Evolutionary conservation across 2,113 vertebrate genomes (phyloP).

Genomic region (Pangasianodon hypophthalmus): DNA sequence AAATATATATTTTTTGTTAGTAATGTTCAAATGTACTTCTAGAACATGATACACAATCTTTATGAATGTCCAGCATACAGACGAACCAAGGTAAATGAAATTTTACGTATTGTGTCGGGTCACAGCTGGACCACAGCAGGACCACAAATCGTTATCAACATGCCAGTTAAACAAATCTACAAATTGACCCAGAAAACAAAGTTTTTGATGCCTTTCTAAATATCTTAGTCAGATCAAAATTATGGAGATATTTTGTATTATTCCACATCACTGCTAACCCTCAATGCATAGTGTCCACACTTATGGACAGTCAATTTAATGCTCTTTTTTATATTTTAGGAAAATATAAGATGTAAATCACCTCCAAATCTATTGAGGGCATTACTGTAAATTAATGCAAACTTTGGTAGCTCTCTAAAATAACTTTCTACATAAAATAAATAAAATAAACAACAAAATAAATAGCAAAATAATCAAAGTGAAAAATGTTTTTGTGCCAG

Average conservation of each 20-base stretch:
- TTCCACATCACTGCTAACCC: background rate
- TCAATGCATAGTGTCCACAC: too few species aligned
- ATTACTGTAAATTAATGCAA: too few species aligned
- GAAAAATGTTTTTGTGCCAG: too few species aligned
- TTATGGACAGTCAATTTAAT: too few species aligned
- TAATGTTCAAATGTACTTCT: background rate
- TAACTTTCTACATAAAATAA: too few species aligned
- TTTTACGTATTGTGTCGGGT: background rate
- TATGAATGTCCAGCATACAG: background rate
- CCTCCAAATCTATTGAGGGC: too few species aligned
- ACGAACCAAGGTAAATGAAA: background rate
- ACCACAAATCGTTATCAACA: background rate
- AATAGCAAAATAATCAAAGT: too few species aligned
- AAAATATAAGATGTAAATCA: too few species aligned
- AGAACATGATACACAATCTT: background rate
- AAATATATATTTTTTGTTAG: background rate
- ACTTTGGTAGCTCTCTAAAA: too few species aligned
- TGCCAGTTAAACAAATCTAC: background rate
- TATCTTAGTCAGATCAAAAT: too few species aligned
- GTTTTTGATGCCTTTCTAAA: background rate
- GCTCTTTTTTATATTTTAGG: too few species aligned
- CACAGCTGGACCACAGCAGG: slow-evolving; percentile 2
- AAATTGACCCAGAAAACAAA: background rate
- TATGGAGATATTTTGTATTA: background rate
- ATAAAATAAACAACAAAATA: too few species aligned